phyloP scores from a whole-genome alignment of 1,140 invertebrate species.

The Drosophila ananassae region DNA sequence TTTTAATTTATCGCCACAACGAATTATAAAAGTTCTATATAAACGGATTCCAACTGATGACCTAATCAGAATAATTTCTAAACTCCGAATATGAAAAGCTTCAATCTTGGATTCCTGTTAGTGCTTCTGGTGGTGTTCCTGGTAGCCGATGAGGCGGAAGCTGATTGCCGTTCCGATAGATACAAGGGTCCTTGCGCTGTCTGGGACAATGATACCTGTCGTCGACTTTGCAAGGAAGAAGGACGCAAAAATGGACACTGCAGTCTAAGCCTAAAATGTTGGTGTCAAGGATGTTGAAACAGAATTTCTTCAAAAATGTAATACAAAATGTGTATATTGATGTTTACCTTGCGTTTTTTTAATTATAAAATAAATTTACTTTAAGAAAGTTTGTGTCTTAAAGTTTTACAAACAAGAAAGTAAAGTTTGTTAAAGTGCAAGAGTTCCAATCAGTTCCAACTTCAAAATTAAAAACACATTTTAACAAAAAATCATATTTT shows the following conservation, averaged over 20 bases:
- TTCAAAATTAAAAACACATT: too few relatives aligned
- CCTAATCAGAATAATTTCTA: not conserved
- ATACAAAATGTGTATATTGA: not conserved
- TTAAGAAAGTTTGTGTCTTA: too few relatives aligned
- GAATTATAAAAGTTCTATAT: not conserved
- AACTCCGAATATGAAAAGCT: conserved; percentile 2
- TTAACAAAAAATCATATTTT: too few relatives aligned
- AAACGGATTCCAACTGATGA: not conserved
- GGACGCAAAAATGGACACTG: conserved; percentile 15
- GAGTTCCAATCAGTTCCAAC: too few relatives aligned
- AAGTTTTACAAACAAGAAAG: too few relatives aligned
- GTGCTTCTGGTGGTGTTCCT: not conserved
- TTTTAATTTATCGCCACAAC: not conserved
- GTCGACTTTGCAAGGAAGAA: conserved; percentile 11
- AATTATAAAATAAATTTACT: too few relatives aligned
- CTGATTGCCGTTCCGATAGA: conserved; percentile 14
- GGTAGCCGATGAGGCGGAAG: not conserved
- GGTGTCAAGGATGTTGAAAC: conserved; percentile 18
- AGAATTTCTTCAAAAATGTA: not conserved
- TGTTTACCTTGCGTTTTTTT: too few relatives aligned
- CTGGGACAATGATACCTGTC: conserved; percentile 23
- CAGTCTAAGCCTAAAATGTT: conserved; percentile 11
- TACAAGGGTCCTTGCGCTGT: conserved; percentile 16
- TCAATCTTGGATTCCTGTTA: conserved; percentile 1
- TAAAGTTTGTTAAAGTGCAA: too few relatives aligned